phyloP scores from a whole-genome alignment of 1,140 invertebrate genomes.

The Euwallacea fornicatus region DNA sequence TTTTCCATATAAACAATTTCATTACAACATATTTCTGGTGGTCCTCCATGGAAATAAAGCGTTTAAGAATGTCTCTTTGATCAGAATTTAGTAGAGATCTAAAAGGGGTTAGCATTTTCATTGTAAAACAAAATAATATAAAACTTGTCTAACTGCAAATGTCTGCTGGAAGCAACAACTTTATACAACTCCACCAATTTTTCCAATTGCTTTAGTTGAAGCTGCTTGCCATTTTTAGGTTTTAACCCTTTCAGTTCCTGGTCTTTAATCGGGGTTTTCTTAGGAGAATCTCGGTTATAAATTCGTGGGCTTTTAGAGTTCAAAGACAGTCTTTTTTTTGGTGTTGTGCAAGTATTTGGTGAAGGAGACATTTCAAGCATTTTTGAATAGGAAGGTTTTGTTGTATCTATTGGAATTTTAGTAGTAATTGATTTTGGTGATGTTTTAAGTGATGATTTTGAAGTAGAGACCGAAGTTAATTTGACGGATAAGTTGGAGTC shows the following conservation, averaged over 20 bases:
- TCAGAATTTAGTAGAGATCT: neutral
- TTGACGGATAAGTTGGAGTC: too few species aligned
- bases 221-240: conserved; percentile 19
- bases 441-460: too few species aligned
- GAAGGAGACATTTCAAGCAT: too few species aligned
- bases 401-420: too few species aligned
- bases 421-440: too few species aligned
- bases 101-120: neutral
- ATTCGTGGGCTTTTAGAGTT: too few species aligned
- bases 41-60: conserved; percentile 12
- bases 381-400: too few species aligned
- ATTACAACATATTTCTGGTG: conserved; percentile 26
- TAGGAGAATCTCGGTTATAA: neutral
- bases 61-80: conserved; percentile 7
- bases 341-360: too few species aligned
- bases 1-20: conserved; percentile 30
- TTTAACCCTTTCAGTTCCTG: conserved; percentile 8
- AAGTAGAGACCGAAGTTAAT: too few species aligned
- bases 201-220: conserved; percentile 16
- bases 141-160: conserved; percentile 9
- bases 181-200: conserved; percentile 11
- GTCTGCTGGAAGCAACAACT: neutral
- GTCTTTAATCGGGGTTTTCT: conserved; percentile 8
- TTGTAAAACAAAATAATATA: too few species aligned
- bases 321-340: too few species aligned